Percentiles rank a stretch among this genome's conserved stretches.
phyloP scores from a whole-genome alignment of 2,797 vertebrate species.

The Nothura maculosa region DNA sequence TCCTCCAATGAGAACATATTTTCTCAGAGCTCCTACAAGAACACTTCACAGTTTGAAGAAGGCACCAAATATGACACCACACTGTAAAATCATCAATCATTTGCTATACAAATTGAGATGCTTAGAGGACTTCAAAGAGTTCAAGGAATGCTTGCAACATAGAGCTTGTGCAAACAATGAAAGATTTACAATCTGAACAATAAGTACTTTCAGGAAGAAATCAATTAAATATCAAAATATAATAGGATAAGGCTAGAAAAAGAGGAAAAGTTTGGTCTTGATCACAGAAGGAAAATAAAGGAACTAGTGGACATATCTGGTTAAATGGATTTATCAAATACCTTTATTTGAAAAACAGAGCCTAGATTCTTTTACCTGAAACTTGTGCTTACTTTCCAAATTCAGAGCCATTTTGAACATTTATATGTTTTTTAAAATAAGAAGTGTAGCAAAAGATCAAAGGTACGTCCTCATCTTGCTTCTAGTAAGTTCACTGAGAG shows the following conservation, averaged over 20 bases:
- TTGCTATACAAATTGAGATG: slow-evolving; percentile 35
- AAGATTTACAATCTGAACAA: slow-evolving; percentile 36
- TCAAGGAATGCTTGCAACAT: slow-evolving; percentile 21
- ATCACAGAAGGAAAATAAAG: not conserved
- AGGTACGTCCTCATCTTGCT: not conserved
- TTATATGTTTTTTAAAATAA: not conserved
- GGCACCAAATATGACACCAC: slow-evolving; percentile 4
- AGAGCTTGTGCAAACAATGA: not conserved
- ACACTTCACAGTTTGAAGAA: not conserved
- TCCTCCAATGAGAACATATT: not conserved
- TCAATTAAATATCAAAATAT: not conserved
- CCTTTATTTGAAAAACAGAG: not conserved
- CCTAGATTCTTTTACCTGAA: not conserved
- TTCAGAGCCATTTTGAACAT: not conserved
- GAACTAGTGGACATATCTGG: not conserved
- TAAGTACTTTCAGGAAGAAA: slow-evolving; percentile 40
- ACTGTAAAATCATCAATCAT: slow-evolving; percentile 52
- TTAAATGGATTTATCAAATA: not conserved
- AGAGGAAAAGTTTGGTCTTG: not conserved
- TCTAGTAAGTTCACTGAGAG: not conserved
- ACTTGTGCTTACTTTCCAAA: not conserved
- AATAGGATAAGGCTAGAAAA: not conserved
- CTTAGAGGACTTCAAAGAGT: slow-evolving; percentile 43
- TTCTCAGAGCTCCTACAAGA: not conserved
- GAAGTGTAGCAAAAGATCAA: not conserved